Conservation (phyloP, 2,797 vertebrate species). For the Falco berigora region DNA sequence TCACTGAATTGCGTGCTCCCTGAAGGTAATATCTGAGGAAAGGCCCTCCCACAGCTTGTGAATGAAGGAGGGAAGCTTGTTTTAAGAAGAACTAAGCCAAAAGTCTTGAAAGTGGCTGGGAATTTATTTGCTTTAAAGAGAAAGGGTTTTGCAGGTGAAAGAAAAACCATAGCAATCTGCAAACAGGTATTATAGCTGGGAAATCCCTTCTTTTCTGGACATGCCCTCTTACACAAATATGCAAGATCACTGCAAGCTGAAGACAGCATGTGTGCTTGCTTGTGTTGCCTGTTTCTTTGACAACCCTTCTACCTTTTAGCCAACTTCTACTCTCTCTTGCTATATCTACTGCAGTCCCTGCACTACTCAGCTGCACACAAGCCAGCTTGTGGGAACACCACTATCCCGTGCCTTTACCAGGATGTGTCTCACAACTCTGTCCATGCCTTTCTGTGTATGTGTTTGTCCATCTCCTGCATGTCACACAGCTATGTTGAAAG, state of each 20-base stretch:
- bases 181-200: background rate
- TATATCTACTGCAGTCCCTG: background rate
- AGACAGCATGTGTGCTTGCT: background rate
- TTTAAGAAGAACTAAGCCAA: background rate
- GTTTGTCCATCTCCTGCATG: background rate
- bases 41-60: background rate
- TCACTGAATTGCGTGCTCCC: background rate
- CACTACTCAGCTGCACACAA: background rate
- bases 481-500: background rate
- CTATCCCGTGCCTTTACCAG: background rate
- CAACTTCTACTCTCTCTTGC: background rate
- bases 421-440: background rate
- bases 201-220: background rate
- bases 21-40: background rate
- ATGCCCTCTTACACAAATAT: background rate
- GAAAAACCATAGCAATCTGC: background rate
- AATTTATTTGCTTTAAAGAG: background rate
- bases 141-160: background rate
- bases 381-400: background rate
- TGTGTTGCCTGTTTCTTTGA: background rate
- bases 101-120: background rate
- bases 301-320: background rate
- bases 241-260: background rate
- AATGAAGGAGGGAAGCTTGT: background rate
- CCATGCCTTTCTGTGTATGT: background rate